Conservation (phyloP, 2,797 vertebrate genomes). For the Lophius americanus region DNA sequence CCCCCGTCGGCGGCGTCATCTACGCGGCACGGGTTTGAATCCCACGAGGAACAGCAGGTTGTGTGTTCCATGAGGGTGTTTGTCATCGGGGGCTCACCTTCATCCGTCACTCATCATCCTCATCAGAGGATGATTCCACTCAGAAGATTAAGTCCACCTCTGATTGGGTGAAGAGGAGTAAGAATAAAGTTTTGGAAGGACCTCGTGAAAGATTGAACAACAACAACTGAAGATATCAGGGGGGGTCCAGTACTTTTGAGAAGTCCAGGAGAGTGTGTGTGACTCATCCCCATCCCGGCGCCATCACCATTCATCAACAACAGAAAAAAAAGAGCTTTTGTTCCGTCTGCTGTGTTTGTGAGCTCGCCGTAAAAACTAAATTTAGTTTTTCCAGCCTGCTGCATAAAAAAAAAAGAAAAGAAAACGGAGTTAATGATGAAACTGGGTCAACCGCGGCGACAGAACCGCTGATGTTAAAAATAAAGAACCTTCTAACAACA, state of each 20-base stretch:
- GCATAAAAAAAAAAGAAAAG: constrained; percentile 46
- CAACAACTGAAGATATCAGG: no score
- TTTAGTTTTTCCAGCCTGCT: constrained; percentile 64
- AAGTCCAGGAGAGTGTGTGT: constrained; percentile 13
- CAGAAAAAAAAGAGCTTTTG: constrained; percentile 34
- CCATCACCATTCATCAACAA: constrained; percentile 24
- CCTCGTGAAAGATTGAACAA: no score
- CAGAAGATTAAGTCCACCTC: no score
- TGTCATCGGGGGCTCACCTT: no score
- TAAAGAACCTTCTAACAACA: constrained; percentile 30
- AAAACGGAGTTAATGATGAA: constrained; percentile 65
- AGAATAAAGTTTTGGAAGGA: no score
- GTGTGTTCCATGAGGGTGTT: neutral
- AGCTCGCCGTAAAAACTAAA: constrained; percentile 58
- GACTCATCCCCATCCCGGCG: constrained; percentile 19
- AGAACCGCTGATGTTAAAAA: constrained; percentile 51
- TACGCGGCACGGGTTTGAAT: no score
- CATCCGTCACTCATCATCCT: no score
- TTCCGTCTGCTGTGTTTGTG: constrained; percentile 39
- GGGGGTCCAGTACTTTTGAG: no score
- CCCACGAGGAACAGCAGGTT: constrained; percentile 10
- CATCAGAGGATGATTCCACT: no score
- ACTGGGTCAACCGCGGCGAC: constrained; percentile 63
- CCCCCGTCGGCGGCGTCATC: no score
- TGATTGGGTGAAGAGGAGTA: no score